A percentile compares a stretch with the other conserved stretches of the same genome.
These are phyloP conservation scores for Erebia aethiops DNA, from an alignment of 2,888 invertebrate genomes.

Conservation along the genomic window DNA sequence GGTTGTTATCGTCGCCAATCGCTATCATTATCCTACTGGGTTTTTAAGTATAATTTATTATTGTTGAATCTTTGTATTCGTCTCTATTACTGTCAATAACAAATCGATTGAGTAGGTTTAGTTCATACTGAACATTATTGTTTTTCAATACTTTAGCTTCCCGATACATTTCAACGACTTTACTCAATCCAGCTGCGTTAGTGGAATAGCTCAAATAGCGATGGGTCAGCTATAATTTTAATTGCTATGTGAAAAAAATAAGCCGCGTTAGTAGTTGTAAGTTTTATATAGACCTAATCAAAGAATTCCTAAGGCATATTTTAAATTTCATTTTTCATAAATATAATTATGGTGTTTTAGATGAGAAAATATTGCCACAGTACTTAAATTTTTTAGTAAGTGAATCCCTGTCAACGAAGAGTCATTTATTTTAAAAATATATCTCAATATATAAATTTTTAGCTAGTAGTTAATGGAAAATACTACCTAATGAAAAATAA, in stretches of 20 bases:
- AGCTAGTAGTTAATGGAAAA: background rate
- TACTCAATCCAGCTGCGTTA: too few relatives aligned
- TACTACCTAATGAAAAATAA: background rate
- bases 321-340: background rate
- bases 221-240: too few relatives aligned
- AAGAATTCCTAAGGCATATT: background rate
- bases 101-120: background rate
- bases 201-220: too few relatives aligned
- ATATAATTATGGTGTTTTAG: background rate
- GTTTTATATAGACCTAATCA: too few relatives aligned
- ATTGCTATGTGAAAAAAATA: too few relatives aligned
- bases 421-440: background rate
- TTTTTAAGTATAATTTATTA: slow-evolving; percentile 1
- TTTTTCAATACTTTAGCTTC: too few relatives aligned
- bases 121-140: background rate
- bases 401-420: background rate
- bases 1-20: slow-evolving; percentile 8
- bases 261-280: too few relatives aligned
- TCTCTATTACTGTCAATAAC: background rate
- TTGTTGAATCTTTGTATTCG: background rate
- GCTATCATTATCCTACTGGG: slow-evolving; percentile 6
- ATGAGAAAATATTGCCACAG: background rate
- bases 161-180: too few relatives aligned
- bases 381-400: background rate
- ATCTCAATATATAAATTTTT: background rate